Evolutionary conservation across 2,797 vertebrate species (phyloP).

Genomic region (Mico argentatus): DNA sequence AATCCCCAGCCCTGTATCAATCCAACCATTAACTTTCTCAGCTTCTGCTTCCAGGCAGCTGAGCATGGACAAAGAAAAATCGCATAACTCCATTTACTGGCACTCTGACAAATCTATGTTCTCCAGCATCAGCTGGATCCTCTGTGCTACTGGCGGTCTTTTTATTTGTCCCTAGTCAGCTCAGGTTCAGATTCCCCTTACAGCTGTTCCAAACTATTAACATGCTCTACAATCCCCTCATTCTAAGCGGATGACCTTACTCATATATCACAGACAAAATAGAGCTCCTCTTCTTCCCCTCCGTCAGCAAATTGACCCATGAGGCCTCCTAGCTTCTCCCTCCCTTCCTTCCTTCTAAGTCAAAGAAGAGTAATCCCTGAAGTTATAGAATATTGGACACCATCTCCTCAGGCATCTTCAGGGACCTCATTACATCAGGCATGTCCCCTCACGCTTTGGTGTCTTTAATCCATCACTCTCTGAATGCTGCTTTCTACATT

Average conservation of each 20-base stretch:
- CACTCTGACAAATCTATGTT: background rate
- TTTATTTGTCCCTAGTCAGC: background rate
- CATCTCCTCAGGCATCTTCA: background rate
- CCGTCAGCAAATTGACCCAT: background rate
- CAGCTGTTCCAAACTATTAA: background rate
- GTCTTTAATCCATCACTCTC: background rate
- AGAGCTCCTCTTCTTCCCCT: background rate
- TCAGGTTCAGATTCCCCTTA: background rate
- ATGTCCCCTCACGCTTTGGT: background rate
- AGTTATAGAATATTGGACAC: background rate
- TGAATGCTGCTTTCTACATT: background rate
- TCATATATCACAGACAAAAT: background rate
- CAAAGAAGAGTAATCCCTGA: too few relatives aligned
- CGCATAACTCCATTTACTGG: background rate
- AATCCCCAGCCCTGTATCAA: background rate
- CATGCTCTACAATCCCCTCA: background rate
- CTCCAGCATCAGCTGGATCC: background rate
- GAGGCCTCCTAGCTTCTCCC: background rate
- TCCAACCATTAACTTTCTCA: background rate
- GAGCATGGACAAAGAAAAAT: background rate
- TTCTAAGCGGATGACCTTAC: background rate
- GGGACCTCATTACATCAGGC: background rate
- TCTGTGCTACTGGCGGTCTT: background rate
- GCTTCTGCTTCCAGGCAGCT: conserved; percentile 11
- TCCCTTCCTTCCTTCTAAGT: background rate